Percentiles rank a stretch among this genome's conserved stretches.
Conservation (phyloP, 2,113 vertebrate species). For the Coryphaenoides rupestris region DNA sequence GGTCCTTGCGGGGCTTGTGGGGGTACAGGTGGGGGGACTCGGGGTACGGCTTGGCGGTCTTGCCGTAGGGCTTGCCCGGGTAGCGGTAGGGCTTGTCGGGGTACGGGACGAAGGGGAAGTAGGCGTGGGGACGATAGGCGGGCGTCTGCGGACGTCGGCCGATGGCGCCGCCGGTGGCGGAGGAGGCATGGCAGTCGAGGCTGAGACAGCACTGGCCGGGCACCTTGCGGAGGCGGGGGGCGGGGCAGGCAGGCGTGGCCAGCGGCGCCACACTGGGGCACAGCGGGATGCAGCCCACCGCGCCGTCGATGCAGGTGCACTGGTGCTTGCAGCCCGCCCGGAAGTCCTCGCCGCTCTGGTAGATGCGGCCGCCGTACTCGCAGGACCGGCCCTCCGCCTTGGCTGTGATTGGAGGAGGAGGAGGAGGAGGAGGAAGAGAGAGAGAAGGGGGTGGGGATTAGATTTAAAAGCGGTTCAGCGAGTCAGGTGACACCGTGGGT, state of each 20-base stretch:
- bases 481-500: background rate
- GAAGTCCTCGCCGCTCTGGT: slow-evolving; percentile 80
- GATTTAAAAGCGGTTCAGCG: slow-evolving; percentile 1
- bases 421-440: too few species aligned
- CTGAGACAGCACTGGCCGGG: slow-evolving; percentile 78
- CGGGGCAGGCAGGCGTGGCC: slow-evolving; percentile 66
- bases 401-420: slow-evolving; percentile 52
- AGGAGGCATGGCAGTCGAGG: slow-evolving; percentile 67
- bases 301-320: slow-evolving; percentile 82
- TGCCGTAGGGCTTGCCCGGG: slow-evolving; percentile 44
- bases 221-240: slow-evolving; percentile 72
- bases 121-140: slow-evolving; percentile 40
- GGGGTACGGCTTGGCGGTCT: slow-evolving; percentile 52
- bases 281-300: slow-evolving; percentile 77
- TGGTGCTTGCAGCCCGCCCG: slow-evolving; percentile 79
- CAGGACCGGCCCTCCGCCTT: slow-evolving; percentile 79
- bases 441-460: background rate
- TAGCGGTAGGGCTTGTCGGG: slow-evolving; percentile 55
- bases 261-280: slow-evolving; percentile 74
- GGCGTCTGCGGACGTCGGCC: slow-evolving; percentile 45
- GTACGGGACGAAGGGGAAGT: slow-evolving; percentile 60
- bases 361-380: slow-evolving; percentile 77
- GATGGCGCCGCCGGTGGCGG: slow-evolving; percentile 29
- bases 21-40: slow-evolving; percentile 54
- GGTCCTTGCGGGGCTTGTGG: slow-evolving; percentile 52